Evolutionary conservation across 2,888 invertebrate species (phyloP).

Genomic region (Coremacera marginata): DNA sequence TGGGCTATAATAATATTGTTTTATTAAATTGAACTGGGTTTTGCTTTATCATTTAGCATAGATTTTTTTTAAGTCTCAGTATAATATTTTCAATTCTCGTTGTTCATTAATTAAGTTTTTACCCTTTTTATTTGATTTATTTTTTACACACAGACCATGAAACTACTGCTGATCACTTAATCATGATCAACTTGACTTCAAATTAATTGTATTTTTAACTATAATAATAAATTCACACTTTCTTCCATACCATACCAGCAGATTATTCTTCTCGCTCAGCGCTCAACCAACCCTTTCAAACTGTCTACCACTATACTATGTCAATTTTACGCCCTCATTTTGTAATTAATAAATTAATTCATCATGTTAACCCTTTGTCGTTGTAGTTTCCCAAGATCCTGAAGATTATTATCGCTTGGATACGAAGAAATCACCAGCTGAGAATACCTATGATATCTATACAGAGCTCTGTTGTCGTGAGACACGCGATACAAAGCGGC

Average conservation of each 20-base stretch:
- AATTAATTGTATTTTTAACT: no score
- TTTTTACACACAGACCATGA: no score
- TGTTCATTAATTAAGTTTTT: no score
- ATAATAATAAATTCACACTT: no score
- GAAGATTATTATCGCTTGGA: conserved; percentile 78
- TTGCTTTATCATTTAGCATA: no score
- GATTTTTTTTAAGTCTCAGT: no score
- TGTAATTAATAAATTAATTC: conserved; percentile 18
- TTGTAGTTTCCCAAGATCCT: conserved; percentile 63
- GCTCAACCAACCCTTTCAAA: background rate
- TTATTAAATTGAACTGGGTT: no score
- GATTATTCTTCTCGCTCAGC: background rate
- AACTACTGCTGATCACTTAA: no score
- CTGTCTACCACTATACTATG: background rate
- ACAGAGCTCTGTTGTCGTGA: conserved; percentile 72
- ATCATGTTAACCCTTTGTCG: background rate
- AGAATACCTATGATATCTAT: conserved; percentile 77
- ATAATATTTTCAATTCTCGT: no score
- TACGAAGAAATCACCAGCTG: conserved; percentile 73
- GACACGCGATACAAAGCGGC: conserved; percentile 81
- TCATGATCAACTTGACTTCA: no score
- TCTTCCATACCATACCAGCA: background rate
- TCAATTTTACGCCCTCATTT: background rate
- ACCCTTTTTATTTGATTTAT: no score
- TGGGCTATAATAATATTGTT: no score